Evolutionary conservation across 1,140 invertebrate species (phyloP).

Genomic region (Macrostomum lignano): DNA sequence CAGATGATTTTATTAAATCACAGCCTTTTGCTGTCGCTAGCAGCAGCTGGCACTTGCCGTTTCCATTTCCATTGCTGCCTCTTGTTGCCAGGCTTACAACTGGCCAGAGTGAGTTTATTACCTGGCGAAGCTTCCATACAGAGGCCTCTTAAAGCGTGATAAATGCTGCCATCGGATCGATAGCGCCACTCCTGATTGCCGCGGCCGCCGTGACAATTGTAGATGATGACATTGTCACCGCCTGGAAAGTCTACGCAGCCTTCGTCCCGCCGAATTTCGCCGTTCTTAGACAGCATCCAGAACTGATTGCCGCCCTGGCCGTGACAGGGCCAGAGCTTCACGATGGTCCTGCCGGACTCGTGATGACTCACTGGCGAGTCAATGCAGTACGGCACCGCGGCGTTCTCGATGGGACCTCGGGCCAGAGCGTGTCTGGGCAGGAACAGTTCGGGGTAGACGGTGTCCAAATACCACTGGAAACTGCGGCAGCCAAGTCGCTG

Average conservation of each 20-base stretch:
- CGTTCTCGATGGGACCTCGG: no score
- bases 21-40: no score
- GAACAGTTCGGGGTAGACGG: constrained; percentile 73
- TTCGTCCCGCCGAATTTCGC: constrained; percentile 81
- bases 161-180: constrained; percentile 38
- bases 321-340: not conserved
- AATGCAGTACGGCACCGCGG: constrained; percentile 21
- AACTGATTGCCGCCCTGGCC: constrained; percentile 2
- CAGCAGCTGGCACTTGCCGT: no score
- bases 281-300: constrained; percentile 79
- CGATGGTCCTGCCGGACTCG: constrained; percentile 12
- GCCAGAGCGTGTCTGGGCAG: no score
- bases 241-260: constrained; percentile 68
- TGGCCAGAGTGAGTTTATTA: no score
- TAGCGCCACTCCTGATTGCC: constrained; percentile 32
- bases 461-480: constrained; percentile 80
- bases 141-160: no score
- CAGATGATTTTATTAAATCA: no score
- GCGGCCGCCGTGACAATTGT: constrained; percentile 6
- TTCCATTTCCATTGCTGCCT: no score
- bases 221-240: constrained; percentile 34
- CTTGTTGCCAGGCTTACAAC: no score
- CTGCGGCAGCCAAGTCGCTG: constrained; percentile 56
- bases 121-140: no score
- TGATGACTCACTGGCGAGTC: no score